Evolutionary conservation across 2,113 vertebrate species (phyloP), one percentile per base, ranked within the genome.

Genomic region (Protobothrops flavoviridis): DNA sequence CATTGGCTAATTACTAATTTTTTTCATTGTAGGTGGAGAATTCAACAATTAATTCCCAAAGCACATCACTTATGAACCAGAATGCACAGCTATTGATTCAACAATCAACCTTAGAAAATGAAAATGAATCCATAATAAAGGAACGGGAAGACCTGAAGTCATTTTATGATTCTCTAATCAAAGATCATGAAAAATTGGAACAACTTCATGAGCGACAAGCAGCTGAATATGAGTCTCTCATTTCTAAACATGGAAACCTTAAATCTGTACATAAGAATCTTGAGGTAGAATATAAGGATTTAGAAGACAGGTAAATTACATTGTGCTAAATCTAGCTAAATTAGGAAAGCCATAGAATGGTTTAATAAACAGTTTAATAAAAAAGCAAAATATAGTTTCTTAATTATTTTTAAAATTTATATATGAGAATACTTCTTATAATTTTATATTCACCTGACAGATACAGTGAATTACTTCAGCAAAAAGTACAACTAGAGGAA

Each of bases 131-230:
- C 0, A 97, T 98, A 4, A 96, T 98, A 57, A 98, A 97, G 91
- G 99, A 99, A n/a, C 98, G 98, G 11, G 99, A 99, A 95, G 99
- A 99, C 15, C 96, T 99, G 59, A 98, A 98, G 92, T 97, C 97
- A 23, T 97, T 98, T n/a, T 99, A 99, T 53, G 99, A 99, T 95
- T 97, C 98, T 13, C 98, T 99, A 90, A 97, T 99, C 61, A 98
- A 98, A 69, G 99, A 99, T 94, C 99, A 99, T 52, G 99, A 99
- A 96, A 99, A 98, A 93, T 96, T 99, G 95, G 99, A 99, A 7
- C 98, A 98, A 9, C 98, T 99, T 90, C 99, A 99, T 21, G 99
- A 99, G 94, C 98, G 98, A 10, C 99, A 99, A 94, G 99, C 99
- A 0, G 95, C 97, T 0, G 99, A 99, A 90, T 99, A 98, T 21